Evolutionary conservation across 1,140 invertebrate species (phyloP), one percentile per base, ranked within the genome.

Genomic region (Manduca sexta): DNA sequence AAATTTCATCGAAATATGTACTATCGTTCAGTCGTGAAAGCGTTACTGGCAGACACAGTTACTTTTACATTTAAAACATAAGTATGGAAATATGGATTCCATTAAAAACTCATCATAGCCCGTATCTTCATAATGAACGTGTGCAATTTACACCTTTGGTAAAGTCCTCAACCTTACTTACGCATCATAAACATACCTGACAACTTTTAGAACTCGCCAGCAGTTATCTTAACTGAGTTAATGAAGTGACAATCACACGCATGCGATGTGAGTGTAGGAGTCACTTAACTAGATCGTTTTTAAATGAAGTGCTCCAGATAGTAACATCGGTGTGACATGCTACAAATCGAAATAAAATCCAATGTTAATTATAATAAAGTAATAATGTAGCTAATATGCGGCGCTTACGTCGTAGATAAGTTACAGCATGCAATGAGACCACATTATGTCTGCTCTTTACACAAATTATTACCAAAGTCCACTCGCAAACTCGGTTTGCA

Each of bases 161-260:
- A 26, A 26, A 26, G 21, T 26, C 8, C 21, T 26, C 21, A 26
- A 26, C 4, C 21, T 26, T 26, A 8, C 21, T 26, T 5, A 26
- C 8, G 8, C 21, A 8, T 26, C 8, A 8, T 26, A 26, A 26
- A 26, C 21, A 26, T 8, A 26, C 8, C 21, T 26, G 21, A 40
- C 4, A 14, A 43, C 26, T 15, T 30, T 43, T 44, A 49, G 39
- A 51, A 44, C 38, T 41, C 42, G 46, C 21, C 37, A 40, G 60
- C 42, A 21, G 14, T 59, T 77, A 77, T 77, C 71, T 77, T 47
- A 60, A 65, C 38, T 44, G 41, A 56, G 46, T 47, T 55, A 60
- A 73, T 74, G 56, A 73, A 71, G 54, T 64, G 63, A 64, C 52
- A 52, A 62, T 65, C 61, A 47, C 54, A 50, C 54, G 44, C 39